Evolutionary conservation across 2,888 invertebrate genomes (phyloP).

Genomic region (Baccha elongata): DNA sequence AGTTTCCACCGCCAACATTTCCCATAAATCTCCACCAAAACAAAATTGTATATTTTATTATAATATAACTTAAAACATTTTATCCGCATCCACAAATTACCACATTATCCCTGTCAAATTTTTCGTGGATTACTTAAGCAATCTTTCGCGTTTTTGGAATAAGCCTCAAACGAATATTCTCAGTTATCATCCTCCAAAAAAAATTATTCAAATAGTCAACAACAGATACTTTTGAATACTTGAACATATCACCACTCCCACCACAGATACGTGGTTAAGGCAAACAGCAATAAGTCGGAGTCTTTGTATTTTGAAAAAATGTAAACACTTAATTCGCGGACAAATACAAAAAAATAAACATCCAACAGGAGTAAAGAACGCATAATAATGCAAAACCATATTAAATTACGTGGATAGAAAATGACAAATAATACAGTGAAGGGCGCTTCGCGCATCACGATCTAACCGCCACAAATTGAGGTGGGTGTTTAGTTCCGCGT

Average conservation of each 20-base stretch:
- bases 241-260: conserved; percentile 5
- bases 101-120: conserved; percentile 73
- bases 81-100: conserved; percentile 62
- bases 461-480: conserved; percentile 49
- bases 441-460: conserved; percentile 43
- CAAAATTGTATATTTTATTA: conserved; percentile 55
- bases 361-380: conserved; percentile 58
- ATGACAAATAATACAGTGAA: conserved; percentile 74
- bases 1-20: conserved; percentile 30
- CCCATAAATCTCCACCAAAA: conserved; percentile 34
- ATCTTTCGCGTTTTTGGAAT: conserved; percentile 35
- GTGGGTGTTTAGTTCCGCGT: conserved; percentile 73
- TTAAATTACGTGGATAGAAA: conserved; percentile 74
- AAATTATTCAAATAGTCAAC: conserved; percentile 66
- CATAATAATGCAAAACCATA: conserved; percentile 74
- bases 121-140: conserved; percentile 62
- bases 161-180: conserved; percentile 54
- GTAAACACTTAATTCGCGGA: conserved; percentile 73
- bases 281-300: conserved; percentile 69
- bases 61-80: conserved; percentile 60
- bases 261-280: conserved; percentile 35
- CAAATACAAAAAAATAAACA: conserved; percentile 54
- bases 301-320: conserved; percentile 55
- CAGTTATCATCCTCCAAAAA: conserved; percentile 1
- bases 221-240: conserved; percentile 54